Evolutionary conservation across 2,888 invertebrate species (phyloP).

Genomic region (Gasteruption jaculator): DNA sequence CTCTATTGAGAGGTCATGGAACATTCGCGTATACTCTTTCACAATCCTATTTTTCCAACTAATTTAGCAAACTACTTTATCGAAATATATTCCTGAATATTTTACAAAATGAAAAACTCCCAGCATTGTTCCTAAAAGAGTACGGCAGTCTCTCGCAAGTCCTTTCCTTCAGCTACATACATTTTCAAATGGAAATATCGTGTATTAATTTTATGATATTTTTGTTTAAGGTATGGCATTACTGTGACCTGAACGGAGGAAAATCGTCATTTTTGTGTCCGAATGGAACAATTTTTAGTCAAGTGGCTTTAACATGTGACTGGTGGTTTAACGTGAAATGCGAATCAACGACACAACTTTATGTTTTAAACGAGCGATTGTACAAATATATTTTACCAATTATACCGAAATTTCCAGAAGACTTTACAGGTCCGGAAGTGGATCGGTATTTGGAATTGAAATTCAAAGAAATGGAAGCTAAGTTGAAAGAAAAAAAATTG

Average conservation of each 20-base stretch:
- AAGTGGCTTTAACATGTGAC: conserved; percentile 83
- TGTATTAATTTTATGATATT: background rate
- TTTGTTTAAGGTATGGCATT: conserved; percentile 76
- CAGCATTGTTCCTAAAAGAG: too few species aligned
- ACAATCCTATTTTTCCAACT: too few species aligned
- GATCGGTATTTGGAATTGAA: conserved; percentile 81
- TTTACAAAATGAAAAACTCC: too few species aligned
- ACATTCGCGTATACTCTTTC: too few species aligned
- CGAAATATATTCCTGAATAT: too few species aligned
- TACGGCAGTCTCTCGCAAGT: too few species aligned
- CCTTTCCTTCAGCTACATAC: too few species aligned
- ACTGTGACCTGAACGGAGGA: conserved; percentile 85
- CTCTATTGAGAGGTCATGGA: too few species aligned
- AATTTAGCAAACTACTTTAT: too few species aligned
- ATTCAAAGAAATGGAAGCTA: conserved; percentile 83
- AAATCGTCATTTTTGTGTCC: conserved; percentile 87
- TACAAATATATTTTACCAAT: conserved; percentile 85
- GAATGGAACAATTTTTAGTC: conserved; percentile 87
- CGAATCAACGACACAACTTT: conserved; percentile 75
- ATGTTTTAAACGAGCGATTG: conserved; percentile 82
- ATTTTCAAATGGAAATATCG: background rate
- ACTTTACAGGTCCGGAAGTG: conserved; percentile 82
- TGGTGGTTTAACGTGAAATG: conserved; percentile 94
- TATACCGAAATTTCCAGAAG: conserved; percentile 85
- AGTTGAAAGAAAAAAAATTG: conserved; percentile 65